Base-by-base conservation (phyloP, 2,797 vertebrate species). In the Gymnoscopelus microlampas region DNA sequence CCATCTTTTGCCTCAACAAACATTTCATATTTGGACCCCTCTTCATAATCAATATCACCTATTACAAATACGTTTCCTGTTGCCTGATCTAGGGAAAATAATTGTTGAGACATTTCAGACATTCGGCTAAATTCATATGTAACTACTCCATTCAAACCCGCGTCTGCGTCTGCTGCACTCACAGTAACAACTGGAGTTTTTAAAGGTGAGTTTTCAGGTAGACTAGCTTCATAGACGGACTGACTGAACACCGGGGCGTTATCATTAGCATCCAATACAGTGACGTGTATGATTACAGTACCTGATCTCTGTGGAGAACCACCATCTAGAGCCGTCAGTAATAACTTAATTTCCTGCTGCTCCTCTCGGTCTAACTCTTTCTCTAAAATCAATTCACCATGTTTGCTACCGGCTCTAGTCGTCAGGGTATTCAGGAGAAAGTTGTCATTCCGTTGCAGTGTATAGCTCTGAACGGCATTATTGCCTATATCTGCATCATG, bases 381-480 rank as follows among this genome's bases (percentile, higher is more conserved):
- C 15, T 91, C 66, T 53, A 93, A 71, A 39, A 92, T 77, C 5
- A 91, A n/a, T 24, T 92, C 90, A 5, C 70, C 53, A 4, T 87
- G 81, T 77, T 87, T 91, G 4, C 71, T 77, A 0, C 84, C 88
- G 5, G 74, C 50, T 59, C 10, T 63, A 48, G 79, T 87, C 0
- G 76, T 79, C 5, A 84, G 74, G 19, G 81, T 66, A 23, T 56
- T 77, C 1, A 93, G 82, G 5, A 63, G 26, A 71, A 93, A 93
- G 62, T 90, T 47, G 0, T 79, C 56, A 50, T 90, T 91, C 35
- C 51, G 0, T 67, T 87, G 68, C 8, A 93, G 79, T 19, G 71
- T 79, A 74, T 94, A 95, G 65, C 0, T 88, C 35, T 89, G 71
- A 12, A 92, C 77, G 0, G 78, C 63, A 39, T 92, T 90, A 11